Evolutionary conservation across 23 tunicate genomes (phyloP).

Genomic region (Aplidium turbinatum): DNA sequence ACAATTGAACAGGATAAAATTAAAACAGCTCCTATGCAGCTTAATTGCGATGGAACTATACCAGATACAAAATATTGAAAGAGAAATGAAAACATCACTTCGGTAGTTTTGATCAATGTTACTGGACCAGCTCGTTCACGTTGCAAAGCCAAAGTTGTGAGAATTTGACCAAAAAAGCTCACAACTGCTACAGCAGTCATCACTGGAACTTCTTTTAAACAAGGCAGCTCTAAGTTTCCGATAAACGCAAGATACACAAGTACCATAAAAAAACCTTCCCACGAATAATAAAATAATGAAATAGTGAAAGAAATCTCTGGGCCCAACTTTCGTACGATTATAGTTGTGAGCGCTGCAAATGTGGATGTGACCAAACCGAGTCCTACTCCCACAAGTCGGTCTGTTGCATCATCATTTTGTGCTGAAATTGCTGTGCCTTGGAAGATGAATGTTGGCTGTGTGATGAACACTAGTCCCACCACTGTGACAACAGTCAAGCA

Average conservation of each 20-base stretch:
- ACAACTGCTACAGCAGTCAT: not conserved
- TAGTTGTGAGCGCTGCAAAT: not conserved
- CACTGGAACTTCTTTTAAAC: constrained; percentile 1
- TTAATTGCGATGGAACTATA: not conserved
- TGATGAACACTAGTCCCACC: constrained; percentile 26
- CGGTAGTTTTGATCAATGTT: constrained; percentile 17
- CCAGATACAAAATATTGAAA: constrained; percentile 12
- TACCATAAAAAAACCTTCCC: not conserved
- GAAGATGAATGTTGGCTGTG: constrained; percentile 36
- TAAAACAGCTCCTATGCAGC: constrained; percentile 21
- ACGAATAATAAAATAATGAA: constrained; percentile 15
- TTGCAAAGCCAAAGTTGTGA: constrained; percentile 34
- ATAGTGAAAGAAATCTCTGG: constrained; percentile 22
- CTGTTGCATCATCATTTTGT: not conserved
- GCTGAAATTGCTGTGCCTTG: not conserved
- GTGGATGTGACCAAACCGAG: constrained; percentile 11
- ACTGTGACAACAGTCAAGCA: constrained; percentile 15
- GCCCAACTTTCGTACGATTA: constrained; percentile 25
- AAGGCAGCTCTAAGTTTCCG: constrained; percentile 1
- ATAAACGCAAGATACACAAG: not conserved
- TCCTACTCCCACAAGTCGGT: constrained; percentile 8
- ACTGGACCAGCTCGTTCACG: constrained; percentile 30
- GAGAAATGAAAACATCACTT: constrained; percentile 23
- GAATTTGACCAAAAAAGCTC: not conserved
- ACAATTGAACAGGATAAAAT: constrained; percentile 18